Evolutionary conservation across 2,888 invertebrate species (phyloP), one percentile per base, ranked within the genome.

Genomic region (Gari tellinella): DNA sequence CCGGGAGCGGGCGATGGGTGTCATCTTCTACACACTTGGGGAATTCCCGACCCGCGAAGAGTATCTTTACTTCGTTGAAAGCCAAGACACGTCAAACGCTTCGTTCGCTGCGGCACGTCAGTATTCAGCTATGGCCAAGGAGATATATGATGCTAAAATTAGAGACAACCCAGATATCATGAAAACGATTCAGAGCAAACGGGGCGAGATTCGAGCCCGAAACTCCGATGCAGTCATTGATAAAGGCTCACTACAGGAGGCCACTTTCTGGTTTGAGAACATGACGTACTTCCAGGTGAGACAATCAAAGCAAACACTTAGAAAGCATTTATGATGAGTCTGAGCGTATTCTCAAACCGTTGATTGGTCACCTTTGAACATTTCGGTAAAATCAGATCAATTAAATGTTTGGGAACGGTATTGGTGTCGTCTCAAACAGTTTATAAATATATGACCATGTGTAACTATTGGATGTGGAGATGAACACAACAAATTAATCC

Each of bases 1-100:
- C 17, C 65, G 88, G 21, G 89, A 88, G 69, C 61, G 89, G 37
- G 86, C 85, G 1, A 70, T 88, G 60, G 88, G 89, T 12, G 85
- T 85, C 19, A 83, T 87, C 1, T 89, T 86, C 70, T 88, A 86
- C 73, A 82, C 86, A 10, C 70, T 70, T 1, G 88, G 88, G 8
- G 73, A 83, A 37, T 90, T 90, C 69, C 72, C 77, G 1, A 76
- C 72, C 17, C 73, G 82, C 23, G 86, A 86, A 40, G 85, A 86
- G 15, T 86, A 87, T 52, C 72, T 89, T 45, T 78, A 85, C 67
- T 90, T 86, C 62, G 70, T 85, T 14, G 81, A 86, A 40, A 82
- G 81, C 55, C 86, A 89, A 52, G 86, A 87, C 53, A 81, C 86
- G 19, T 89, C 86, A 0, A 87, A 86, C 43, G 84, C 83, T 0